Percentiles rank a stretch among this genome's conserved stretches.
phyloP scores from a whole-genome alignment of 2,797 vertebrate genomes.

The Thamnophis elegans region DNA sequence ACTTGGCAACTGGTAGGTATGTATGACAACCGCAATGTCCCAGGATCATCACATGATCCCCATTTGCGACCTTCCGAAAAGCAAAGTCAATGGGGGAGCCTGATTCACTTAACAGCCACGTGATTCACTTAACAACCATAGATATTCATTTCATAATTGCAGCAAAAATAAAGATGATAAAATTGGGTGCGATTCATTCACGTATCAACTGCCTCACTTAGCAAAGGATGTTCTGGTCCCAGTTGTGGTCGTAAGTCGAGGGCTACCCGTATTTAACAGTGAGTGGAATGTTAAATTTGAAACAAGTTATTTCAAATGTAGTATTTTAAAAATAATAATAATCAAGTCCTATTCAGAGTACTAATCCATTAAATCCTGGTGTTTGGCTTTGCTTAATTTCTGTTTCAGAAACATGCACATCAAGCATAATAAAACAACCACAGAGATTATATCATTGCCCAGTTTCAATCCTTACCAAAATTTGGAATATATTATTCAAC shows the following conservation, averaged over 20 bases:
- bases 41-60: not conserved
- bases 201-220: not conserved
- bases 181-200: not conserved
- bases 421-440: not conserved
- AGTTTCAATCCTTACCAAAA: not conserved
- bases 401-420: not conserved
- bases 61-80: not conserved
- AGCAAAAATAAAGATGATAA: not conserved
- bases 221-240: not conserved
- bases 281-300: not conserved
- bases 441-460: not conserved
- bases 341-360: not conserved
- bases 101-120: not conserved
- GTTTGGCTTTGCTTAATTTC: not conserved
- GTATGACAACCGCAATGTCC: not conserved
- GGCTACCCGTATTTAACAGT: not conserved
- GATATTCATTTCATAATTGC: not conserved
- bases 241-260: not conserved
- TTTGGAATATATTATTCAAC: not conserved
- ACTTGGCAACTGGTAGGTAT: not conserved
- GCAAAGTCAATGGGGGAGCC: not conserved
- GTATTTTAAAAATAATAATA: constrained; percentile 22
- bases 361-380: constrained; percentile 8
- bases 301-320: constrained; percentile 12
- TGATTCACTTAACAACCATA: not conserved